Conservation (phyloP, 2,888 invertebrate genomes). For the Cheilosia soror region DNA sequence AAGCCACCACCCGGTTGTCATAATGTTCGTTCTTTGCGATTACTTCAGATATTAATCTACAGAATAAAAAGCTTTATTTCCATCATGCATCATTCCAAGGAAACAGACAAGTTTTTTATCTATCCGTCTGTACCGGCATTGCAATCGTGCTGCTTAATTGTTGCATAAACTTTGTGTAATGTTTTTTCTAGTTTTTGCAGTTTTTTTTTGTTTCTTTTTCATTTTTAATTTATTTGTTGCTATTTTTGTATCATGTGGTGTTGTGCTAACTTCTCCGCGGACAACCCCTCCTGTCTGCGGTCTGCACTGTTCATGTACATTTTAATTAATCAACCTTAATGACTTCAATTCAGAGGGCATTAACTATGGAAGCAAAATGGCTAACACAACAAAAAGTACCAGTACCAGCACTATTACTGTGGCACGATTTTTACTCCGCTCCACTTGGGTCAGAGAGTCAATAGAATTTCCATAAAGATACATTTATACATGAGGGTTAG, state of each 20-base stretch:
- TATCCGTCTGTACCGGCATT: conserved; percentile 33
- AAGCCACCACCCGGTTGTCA: not conserved
- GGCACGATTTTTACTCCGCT: conserved; percentile 10
- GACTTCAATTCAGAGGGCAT: conserved; percentile 63
- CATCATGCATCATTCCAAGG: conserved; percentile 49
- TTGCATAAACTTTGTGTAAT: conserved; percentile 61
- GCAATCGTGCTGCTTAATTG: conserved; percentile 39
- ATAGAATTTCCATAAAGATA: conserved; percentile 66
- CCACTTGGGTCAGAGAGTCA: conserved; percentile 63
- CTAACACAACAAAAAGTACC: conserved; percentile 37
- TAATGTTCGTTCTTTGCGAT: conserved; percentile 35
- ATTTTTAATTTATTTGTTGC: conserved; percentile 8
- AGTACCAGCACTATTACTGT: conserved; percentile 15
- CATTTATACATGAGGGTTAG: conserved; percentile 59
- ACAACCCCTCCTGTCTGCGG: not conserved
- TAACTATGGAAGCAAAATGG: conserved; percentile 9
- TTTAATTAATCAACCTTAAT: conserved; percentile 73
- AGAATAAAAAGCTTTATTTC: conserved; percentile 15
- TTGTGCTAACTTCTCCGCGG: conserved; percentile 21
- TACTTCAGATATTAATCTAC: conserved; percentile 41
- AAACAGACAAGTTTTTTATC: conserved; percentile 45
- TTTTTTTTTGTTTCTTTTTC: conserved; percentile 21
- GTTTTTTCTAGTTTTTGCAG: conserved; percentile 2
- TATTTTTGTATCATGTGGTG: conserved; percentile 33
- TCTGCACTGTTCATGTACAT: conserved; percentile 24